phyloP scores from a whole-genome alignment of 2,113 vertebrate species.

The Ranitomeya imitator region DNA sequence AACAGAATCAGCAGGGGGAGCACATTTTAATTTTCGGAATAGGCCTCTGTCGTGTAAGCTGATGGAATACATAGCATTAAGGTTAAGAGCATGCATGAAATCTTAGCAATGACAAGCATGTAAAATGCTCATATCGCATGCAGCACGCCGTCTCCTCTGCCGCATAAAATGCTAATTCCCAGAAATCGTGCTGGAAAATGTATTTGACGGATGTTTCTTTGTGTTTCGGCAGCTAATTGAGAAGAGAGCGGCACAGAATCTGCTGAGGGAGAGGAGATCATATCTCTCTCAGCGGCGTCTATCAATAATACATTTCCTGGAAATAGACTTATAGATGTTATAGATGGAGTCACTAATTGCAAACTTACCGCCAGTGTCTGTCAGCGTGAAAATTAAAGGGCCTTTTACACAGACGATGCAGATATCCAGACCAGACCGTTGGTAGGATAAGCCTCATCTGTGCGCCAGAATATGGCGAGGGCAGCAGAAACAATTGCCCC shows the following conservation, averaged over 20 bases:
- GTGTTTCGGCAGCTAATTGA: background rate
- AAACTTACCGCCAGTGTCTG: background rate
- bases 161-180: background rate
- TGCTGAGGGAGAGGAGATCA: background rate
- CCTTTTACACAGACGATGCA: background rate
- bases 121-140: constrained; percentile 19
- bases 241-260: background rate
- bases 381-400: background rate
- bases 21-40: no score
- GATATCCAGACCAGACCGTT: no score
- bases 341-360: background rate
- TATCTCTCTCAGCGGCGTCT: background rate
- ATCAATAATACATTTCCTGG: constrained; percentile 14
- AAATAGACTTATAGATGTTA: constrained; percentile 3
- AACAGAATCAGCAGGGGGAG: no score
- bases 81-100: constrained; percentile 7
- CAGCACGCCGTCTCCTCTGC: background rate
- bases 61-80: background rate
- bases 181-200: constrained; percentile 15
- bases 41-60: background rate
- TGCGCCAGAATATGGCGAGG: no score
- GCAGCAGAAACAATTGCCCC: no score
- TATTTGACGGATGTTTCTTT: background rate
- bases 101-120: background rate
- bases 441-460: no score